Conservation (phyloP, 2,888 invertebrate species). For the Acrobasis consociella region DNA sequence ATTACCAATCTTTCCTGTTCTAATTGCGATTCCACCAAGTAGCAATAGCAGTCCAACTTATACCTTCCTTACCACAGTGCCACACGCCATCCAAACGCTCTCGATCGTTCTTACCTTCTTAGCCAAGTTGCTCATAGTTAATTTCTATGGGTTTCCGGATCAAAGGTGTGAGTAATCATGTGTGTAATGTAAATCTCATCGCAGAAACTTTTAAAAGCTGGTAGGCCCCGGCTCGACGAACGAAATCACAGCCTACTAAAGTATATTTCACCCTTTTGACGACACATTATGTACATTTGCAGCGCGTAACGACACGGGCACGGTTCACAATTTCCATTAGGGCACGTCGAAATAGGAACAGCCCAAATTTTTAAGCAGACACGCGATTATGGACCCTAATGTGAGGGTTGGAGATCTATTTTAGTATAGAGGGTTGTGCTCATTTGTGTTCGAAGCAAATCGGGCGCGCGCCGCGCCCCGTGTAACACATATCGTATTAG, state of each 20-base stretch:
- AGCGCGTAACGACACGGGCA: conserved; percentile 79
- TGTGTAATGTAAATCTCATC: conserved; percentile 62
- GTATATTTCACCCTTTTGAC: conserved; percentile 82
- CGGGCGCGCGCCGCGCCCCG: conserved; percentile 60
- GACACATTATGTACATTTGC: conserved; percentile 82
- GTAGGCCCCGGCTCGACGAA: conserved; percentile 62
- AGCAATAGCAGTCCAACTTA: no score
- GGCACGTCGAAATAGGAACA: conserved; percentile 56
- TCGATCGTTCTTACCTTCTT: no score
- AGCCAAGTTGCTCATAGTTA: background rate
- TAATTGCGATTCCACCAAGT: no score
- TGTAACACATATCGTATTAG: conserved; percentile 81
- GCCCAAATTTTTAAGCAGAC: conserved; percentile 53
- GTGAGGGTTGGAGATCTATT: conserved; percentile 33
- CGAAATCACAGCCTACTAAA: conserved; percentile 77
- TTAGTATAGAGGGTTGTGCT: conserved; percentile 31
- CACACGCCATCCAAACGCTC: no score
- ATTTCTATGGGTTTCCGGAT: conserved; percentile 32
- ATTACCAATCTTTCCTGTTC: no score
- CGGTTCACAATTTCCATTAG: conserved; percentile 82
- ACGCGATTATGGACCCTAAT: conserved; percentile 53
- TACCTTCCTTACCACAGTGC: no score
- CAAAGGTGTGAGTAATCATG: conserved; percentile 38
- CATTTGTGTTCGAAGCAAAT: conserved; percentile 51
- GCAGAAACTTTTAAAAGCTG: conserved; percentile 71